Evolutionary conservation across 1,140 invertebrate species (phyloP).

Genomic region (Cotesia vestalis): DNA sequence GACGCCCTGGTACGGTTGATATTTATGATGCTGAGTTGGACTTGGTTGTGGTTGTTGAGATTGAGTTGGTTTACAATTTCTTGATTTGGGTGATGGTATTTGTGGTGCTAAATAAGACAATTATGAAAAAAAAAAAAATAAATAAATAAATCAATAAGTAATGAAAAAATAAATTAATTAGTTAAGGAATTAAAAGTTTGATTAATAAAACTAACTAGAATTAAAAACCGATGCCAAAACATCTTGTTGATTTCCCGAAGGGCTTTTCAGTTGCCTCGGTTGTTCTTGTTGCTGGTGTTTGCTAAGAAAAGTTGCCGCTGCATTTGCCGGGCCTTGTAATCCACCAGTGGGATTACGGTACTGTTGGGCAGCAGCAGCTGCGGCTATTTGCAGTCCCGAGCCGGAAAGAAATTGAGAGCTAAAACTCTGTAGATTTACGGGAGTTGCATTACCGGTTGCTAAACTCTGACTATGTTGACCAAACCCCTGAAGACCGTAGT

Average conservation of each 20-base stretch:
- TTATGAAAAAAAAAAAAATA: not conserved
- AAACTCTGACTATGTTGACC: slow-evolving; percentile 63
- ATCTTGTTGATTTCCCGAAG: slow-evolving; percentile 68
- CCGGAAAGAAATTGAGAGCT: slow-evolving; percentile 69
- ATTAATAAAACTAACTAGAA: slow-evolving; percentile 59
- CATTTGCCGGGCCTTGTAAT: slow-evolving; percentile 63
- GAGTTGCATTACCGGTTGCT: slow-evolving; percentile 64
- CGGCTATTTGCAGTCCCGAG: slow-evolving; percentile 65
- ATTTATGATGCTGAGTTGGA: slow-evolving; percentile 70
- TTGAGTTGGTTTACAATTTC: slow-evolving; percentile 61
- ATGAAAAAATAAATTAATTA: slow-evolving; percentile 20
- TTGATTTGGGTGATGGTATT: slow-evolving; percentile 68
- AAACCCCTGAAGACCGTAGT: slow-evolving; percentile 65
- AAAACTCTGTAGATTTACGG: slow-evolving; percentile 70
- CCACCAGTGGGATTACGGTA: slow-evolving; percentile 66
- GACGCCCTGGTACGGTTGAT: slow-evolving; percentile 65
- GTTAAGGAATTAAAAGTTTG: slow-evolving; percentile 6
- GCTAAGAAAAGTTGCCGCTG: slow-evolving; percentile 64
- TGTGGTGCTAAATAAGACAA: slow-evolving; percentile 56
- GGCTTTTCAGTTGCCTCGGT: slow-evolving; percentile 69
- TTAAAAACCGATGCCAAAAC: slow-evolving; percentile 67
- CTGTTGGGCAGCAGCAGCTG: slow-evolving; percentile 66
- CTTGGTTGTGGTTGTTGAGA: slow-evolving; percentile 68
- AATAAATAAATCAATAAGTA: not conserved
- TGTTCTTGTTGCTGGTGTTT: slow-evolving; percentile 69